These are phyloP conservation scores for Sebastes jordani DNA, from an alignment of 2,797 vertebrate species.

Conservation along the genomic window DNA sequence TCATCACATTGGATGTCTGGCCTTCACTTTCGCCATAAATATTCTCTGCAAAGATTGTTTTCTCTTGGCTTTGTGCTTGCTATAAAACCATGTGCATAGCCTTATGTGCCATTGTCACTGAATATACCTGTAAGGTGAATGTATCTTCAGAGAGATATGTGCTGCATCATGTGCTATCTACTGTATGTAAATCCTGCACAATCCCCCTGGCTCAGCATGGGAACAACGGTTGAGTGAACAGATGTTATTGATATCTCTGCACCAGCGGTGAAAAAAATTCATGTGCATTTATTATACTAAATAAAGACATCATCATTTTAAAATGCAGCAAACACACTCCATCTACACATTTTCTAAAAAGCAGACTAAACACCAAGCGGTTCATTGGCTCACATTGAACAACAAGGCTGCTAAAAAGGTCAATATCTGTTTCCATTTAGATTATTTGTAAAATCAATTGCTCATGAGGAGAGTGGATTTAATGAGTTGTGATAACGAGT, in stretches of 20 bases:
- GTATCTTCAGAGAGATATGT: background rate
- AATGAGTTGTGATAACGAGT: slow-evolving; percentile 45
- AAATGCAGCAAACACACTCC: background rate
- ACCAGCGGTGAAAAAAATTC: background rate
- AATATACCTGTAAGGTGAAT: background rate
- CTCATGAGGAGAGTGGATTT: slow-evolving; percentile 46
- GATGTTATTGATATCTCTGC: background rate
- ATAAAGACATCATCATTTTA: background rate
- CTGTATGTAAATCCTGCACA: background rate
- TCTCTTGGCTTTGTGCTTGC: slow-evolving; percentile 2
- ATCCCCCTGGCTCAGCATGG: background rate
- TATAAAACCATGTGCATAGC: slow-evolving; percentile 4
- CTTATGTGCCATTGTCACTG: background rate
- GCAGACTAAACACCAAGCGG: background rate
- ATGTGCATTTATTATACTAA: background rate
- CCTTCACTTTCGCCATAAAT: slow-evolving; percentile 14
- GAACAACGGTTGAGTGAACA: background rate
- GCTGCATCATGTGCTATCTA: background rate
- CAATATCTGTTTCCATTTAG: slow-evolving; percentile 48
- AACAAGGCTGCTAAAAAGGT: slow-evolving; percentile 6
- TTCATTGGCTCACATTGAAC: background rate
- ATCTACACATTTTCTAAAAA: background rate
- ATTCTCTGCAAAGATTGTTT: slow-evolving; percentile 15
- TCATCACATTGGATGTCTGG: slow-evolving; percentile 7
- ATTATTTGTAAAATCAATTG: slow-evolving; percentile 44